Evolutionary conservation across 2,888 invertebrate genomes (phyloP).

Genomic region (Polydrusus cervinus): DNA sequence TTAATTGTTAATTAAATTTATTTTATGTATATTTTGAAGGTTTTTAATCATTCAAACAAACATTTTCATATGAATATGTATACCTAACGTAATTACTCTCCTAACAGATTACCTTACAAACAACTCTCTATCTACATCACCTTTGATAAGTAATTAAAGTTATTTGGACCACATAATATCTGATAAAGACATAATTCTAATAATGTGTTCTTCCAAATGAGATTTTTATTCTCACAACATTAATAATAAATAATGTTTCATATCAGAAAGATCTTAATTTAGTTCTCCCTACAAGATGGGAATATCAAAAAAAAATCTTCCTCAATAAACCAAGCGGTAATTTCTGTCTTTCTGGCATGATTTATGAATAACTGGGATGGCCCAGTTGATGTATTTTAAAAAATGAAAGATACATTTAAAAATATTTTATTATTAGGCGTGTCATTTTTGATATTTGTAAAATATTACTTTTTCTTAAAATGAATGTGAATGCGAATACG

Average conservation of each 20-base stretch:
- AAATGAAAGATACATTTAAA: background rate
- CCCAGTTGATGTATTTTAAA: slow-evolving; percentile 12
- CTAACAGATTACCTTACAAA: too few relatives aligned
- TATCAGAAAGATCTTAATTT: slow-evolving; percentile 37
- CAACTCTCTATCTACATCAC: too few relatives aligned
- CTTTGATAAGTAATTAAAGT: too few relatives aligned
- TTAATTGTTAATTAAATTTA: too few relatives aligned
- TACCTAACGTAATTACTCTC: too few relatives aligned
- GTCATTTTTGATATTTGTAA: background rate
- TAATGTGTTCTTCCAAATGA: slow-evolving; percentile 1
- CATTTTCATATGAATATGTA: too few relatives aligned
- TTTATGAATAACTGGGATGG: slow-evolving; percentile 33
- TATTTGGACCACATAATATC: background rate
- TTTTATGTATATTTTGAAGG: too few relatives aligned
- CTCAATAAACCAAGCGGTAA: slow-evolving; percentile 35
- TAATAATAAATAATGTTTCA: slow-evolving; percentile 36
- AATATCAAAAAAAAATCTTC: slow-evolving; percentile 26
- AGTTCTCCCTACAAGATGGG: slow-evolving; percentile 37
- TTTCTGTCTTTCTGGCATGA: slow-evolving; percentile 31
- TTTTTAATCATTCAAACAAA: too few relatives aligned
- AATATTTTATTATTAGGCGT: slow-evolving; percentile 2
- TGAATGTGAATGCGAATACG: too few relatives aligned
- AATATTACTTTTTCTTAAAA: background rate
- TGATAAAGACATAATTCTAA: background rate
- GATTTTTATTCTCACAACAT: background rate